Evolutionary conservation across 2,797 vertebrate species (phyloP).

Genomic region (Sebastes kiyomatsui): DNA sequence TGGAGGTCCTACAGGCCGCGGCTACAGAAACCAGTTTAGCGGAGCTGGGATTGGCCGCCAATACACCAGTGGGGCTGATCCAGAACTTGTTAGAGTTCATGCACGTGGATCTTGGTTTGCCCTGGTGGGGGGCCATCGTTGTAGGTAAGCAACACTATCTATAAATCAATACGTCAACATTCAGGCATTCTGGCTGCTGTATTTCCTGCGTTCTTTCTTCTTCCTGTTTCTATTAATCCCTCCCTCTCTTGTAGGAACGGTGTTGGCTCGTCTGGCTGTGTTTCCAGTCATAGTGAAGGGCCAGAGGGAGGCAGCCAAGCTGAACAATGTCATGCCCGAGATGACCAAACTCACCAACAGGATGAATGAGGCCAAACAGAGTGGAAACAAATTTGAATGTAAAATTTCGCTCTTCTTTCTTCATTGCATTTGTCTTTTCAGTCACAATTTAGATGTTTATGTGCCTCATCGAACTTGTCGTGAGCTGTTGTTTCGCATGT

Average conservation of each 20-base stretch:
- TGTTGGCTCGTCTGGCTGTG: constrained; percentile 84
- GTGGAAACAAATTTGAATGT: constrained; percentile 88
- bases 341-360: constrained; percentile 82
- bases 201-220: not conserved
- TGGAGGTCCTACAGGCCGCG: constrained; percentile 77
- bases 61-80: constrained; percentile 89
- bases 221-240: not conserved
- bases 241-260: constrained; percentile 75
- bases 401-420: constrained; percentile 17
- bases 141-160: constrained; percentile 76
- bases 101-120: constrained; percentile 86
- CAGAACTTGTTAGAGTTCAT: constrained; percentile 88
- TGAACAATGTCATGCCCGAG: constrained; percentile 89
- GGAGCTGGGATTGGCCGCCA: constrained; percentile 85
- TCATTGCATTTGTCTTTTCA: not conserved
- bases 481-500: not conserved
- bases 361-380: constrained; percentile 88
- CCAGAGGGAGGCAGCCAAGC: constrained; percentile 88
- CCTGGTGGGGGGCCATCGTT: constrained; percentile 94
- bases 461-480: not conserved
- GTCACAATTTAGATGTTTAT: fast-evolving
- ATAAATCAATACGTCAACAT: not conserved
- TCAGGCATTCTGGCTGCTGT: not conserved
- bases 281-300: constrained; percentile 91
- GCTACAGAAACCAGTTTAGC: constrained; percentile 78